Evolutionary conservation across 2,888 invertebrate species (phyloP).

Genomic region (Sisyra nigra): DNA sequence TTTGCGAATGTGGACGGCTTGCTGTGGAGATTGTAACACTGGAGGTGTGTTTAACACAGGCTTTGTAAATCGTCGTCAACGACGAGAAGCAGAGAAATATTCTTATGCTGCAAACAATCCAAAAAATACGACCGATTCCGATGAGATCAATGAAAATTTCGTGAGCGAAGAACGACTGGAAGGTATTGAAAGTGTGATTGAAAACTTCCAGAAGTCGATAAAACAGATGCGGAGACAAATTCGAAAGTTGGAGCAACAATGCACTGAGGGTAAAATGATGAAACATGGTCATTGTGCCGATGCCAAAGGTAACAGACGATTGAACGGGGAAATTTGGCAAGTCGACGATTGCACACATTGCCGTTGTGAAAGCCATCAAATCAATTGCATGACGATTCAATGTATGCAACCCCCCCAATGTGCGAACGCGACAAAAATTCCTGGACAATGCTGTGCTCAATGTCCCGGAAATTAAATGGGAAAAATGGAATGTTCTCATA

Average conservation of each 20-base stretch:
- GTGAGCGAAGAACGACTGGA: slow-evolving; percentile 30
- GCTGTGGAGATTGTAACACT: slow-evolving; percentile 36
- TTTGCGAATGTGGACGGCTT: slow-evolving; percentile 66
- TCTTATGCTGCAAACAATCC: slow-evolving; percentile 11
- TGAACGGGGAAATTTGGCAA: slow-evolving; percentile 31
- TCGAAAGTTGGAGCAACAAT: slow-evolving; percentile 25
- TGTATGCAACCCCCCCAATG: slow-evolving; percentile 25
- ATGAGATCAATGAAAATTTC: slow-evolving; percentile 18
- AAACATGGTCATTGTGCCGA: slow-evolving; percentile 26
- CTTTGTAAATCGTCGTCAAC: slow-evolving; percentile 17
- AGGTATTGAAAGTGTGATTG: slow-evolving; percentile 35
- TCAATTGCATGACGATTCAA: slow-evolving; percentile 28
- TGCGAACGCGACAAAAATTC: slow-evolving; percentile 22
- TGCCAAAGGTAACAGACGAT: slow-evolving; percentile 24
- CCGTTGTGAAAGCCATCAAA: slow-evolving; percentile 29
- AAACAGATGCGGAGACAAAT: slow-evolving; percentile 32
- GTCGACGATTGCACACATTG: slow-evolving; percentile 32
- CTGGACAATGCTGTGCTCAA: slow-evolving; percentile 28
- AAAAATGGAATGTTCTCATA: neutral
- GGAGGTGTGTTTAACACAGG: slow-evolving; percentile 23
- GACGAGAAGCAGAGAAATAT: slow-evolving; percentile 18
- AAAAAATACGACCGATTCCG: slow-evolving; percentile 10
- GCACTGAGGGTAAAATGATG: slow-evolving; percentile 11
- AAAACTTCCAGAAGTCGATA: slow-evolving; percentile 33
- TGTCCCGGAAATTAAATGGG: slow-evolving; percentile 17